These are phyloP conservation scores for Epinotia ramella DNA, from an alignment of 2,888 invertebrate species.

Conservation along the genomic window DNA sequence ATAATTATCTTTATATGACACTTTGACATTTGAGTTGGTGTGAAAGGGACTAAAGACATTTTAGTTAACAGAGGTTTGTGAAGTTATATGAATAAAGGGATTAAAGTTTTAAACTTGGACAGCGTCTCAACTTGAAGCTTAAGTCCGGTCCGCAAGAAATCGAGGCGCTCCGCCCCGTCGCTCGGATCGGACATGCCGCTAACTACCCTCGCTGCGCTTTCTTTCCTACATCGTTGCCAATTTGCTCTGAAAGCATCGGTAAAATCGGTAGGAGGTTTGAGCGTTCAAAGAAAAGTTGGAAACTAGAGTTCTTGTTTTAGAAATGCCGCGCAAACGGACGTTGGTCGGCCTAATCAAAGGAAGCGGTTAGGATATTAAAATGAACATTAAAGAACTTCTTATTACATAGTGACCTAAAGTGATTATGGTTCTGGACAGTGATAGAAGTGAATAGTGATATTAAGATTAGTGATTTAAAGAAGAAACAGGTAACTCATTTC, in stretches of 20 bases:
- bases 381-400: background rate
- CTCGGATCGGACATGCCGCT: conserved; percentile 61
- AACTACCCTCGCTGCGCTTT: conserved; percentile 61
- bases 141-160: conserved; percentile 64
- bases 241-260: conserved; percentile 46
- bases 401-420: too few relatives aligned
- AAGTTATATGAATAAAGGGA: background rate
- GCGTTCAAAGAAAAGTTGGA: conserved; percentile 5
- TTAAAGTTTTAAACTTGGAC: conserved; percentile 46
- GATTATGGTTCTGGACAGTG: too few relatives aligned
- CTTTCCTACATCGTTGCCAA: conserved; percentile 47
- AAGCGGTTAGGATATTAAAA: background rate
- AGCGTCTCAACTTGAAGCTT: conserved; percentile 46
- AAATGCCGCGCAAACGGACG: background rate
- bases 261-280: background rate
- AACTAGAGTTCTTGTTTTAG: background rate
- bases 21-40: too few relatives aligned
- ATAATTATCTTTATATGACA: too few relatives aligned
- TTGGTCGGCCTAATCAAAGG: background rate
- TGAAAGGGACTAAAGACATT: too few relatives aligned
- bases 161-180: conserved; percentile 61
- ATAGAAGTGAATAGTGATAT: too few relatives aligned
- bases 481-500: too few relatives aligned
- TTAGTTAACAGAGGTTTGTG: background rate
- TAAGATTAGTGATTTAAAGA: too few relatives aligned